Conservation (phyloP, 2,113 vertebrate genomes). For the Chrysochloris asiatica region DNA sequence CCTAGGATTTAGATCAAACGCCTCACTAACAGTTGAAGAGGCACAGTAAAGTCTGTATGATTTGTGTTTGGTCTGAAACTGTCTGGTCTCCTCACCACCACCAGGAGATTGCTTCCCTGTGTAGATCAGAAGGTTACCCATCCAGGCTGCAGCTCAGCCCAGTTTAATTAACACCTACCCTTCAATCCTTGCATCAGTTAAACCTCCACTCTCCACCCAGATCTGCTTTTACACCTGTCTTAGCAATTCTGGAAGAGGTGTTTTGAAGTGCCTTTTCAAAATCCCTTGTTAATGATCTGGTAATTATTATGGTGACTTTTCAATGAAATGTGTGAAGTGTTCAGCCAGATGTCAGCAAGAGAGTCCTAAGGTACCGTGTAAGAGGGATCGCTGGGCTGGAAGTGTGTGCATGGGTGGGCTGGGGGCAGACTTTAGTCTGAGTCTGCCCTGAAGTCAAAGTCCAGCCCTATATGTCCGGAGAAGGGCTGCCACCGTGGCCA, state of each 20-base stretch:
- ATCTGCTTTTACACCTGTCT: conserved; percentile 68
- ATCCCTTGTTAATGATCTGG: conserved; percentile 62
- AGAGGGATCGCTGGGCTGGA: neutral
- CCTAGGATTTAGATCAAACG: neutral
- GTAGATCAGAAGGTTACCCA: neutral
- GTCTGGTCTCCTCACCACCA: neutral
- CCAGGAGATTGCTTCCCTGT: accelerated
- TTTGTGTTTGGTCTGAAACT: neutral
- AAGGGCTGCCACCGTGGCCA: neutral
- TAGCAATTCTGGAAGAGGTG: conserved; percentile 47
- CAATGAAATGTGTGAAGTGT: conserved; percentile 59
- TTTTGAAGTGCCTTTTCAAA: conserved; percentile 69
- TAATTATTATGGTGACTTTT: conserved; percentile 71
- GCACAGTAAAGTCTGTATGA: neutral
- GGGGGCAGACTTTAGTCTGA: accelerated
- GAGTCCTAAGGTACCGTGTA: neutral
- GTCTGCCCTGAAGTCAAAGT: neutral
- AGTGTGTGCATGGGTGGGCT: neutral
- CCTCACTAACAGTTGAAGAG: neutral
- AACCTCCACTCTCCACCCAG: neutral
- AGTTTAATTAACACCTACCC: conserved; percentile 52
- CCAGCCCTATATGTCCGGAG: neutral
- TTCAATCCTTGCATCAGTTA: conserved; percentile 11
- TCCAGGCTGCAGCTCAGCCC: neutral
- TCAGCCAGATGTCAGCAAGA: conserved; percentile 35